Evolutionary conservation across 2,113 vertebrate genomes (phyloP).

Genomic region (Rhea americana): DNA sequence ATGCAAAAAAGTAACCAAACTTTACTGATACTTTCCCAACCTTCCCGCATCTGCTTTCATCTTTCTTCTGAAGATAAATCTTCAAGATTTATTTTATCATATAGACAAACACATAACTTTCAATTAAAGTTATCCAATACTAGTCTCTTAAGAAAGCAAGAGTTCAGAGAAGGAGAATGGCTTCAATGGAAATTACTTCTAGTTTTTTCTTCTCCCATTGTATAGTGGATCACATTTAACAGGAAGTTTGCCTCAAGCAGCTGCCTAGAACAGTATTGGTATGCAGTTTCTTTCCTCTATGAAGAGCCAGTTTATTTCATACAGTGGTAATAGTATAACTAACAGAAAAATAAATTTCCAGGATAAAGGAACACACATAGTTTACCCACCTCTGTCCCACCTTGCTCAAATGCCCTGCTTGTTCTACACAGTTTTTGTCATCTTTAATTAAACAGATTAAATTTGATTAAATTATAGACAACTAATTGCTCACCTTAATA

Average conservation of each 20-base stretch:
- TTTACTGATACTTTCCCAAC: not conserved
- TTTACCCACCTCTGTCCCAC: not conserved
- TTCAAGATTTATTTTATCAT: not conserved
- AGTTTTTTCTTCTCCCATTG: not conserved
- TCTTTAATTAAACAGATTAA: not conserved
- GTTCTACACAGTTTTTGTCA: not conserved
- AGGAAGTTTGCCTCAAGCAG: not conserved
- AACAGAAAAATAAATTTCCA: not conserved
- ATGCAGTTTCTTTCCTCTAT: not conserved
- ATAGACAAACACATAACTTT: not conserved
- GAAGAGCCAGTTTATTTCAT: not conserved
- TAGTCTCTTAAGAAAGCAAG: not conserved
- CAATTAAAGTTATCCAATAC: not conserved
- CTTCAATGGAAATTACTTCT: not conserved
- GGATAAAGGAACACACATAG: not conserved
- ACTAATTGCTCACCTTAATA: not conserved
- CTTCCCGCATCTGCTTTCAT: not conserved
- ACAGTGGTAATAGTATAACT: too few species aligned
- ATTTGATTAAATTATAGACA: not conserved
- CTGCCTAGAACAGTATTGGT: not conserved
- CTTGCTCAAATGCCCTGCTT: not conserved
- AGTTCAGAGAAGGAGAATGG: not conserved
- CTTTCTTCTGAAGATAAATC: not conserved
- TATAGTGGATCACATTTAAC: not conserved
- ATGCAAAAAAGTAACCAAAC: not conserved